phyloP scores from a whole-genome alignment of 2,888 invertebrate species.

The Eutolmus rufibarbis region DNA sequence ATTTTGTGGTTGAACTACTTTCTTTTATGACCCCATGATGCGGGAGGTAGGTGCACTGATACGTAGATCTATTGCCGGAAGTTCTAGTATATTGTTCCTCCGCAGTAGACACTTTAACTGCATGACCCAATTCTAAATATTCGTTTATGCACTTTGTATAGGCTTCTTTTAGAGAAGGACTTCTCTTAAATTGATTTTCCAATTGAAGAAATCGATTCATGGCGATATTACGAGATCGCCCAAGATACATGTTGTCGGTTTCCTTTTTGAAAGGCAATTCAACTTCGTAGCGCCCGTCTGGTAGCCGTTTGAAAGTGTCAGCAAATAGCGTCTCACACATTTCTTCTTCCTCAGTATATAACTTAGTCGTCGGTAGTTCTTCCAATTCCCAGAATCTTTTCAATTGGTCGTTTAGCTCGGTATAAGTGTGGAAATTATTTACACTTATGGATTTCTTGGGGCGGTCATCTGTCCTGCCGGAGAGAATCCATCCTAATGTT shows the following conservation, averaged over 20 bases:
- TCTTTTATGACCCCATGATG: constrained; percentile 7
- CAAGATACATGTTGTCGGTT: too few species aligned
- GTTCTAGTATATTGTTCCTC: not conserved
- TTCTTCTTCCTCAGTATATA: not conserved
- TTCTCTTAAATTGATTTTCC: not conserved
- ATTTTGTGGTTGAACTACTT: too few species aligned
- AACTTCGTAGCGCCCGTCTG: not conserved
- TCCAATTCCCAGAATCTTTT: not conserved
- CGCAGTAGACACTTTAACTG: constrained; percentile 36
- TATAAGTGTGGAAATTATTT: not conserved
- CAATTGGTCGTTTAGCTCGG: not conserved
- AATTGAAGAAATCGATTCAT: not conserved
- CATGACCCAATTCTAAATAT: constrained; percentile 49
- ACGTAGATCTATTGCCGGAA: not conserved
- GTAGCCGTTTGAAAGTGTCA: not conserved
- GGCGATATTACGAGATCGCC: too few species aligned
- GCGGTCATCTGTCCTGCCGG: not conserved
- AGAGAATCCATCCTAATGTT: not conserved
- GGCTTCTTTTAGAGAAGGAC: not conserved
- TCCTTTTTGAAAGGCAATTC: too few species aligned
- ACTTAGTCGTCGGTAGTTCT: not conserved
- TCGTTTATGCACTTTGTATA: constrained; percentile 49
- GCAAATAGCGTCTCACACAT: not conserved
- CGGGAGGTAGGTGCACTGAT: constrained; percentile 9
- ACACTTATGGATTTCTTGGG: not conserved